A percentile compares a stretch with the other conserved stretches of the same genome.
These are phyloP conservation scores for Psittacula cyanocephala DNA, from an alignment of 2,113 vertebrate genomes.

Conservation along the genomic window DNA sequence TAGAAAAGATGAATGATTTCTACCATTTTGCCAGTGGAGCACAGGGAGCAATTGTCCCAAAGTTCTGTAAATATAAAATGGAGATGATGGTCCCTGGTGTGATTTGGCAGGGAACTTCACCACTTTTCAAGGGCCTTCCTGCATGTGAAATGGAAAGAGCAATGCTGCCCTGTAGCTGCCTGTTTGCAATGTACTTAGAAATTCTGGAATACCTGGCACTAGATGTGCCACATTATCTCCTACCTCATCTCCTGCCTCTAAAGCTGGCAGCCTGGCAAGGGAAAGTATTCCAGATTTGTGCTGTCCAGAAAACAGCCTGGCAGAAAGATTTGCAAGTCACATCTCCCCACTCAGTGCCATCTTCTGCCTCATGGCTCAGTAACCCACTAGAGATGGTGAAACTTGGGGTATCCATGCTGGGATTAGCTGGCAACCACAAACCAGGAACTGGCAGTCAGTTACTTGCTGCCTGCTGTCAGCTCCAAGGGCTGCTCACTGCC, in stretches of 20 bases:
- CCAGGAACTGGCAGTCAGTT: not conserved
- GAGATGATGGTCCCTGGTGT: not conserved
- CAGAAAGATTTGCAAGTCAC: constrained; percentile 28
- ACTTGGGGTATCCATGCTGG: not conserved
- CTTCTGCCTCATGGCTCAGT: not conserved
- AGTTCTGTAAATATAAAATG: not conserved
- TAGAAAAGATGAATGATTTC: not conserved
- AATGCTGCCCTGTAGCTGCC: not conserved
- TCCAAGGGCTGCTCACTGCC: not conserved
- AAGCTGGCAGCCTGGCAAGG: not conserved
- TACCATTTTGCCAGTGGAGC: not conserved
- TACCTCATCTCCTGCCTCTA: not conserved
- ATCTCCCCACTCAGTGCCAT: not conserved
- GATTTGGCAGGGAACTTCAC: not conserved
- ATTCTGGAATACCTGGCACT: constrained; percentile 33
- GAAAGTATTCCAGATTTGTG: constrained; percentile 5
- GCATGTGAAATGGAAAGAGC: not conserved
- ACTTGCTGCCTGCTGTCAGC: not conserved
- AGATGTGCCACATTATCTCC: not conserved
- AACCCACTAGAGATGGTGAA: not conserved
- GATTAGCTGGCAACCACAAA: not conserved
- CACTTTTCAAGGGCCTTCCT: not conserved
- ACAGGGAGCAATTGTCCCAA: not conserved
- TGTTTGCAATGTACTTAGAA: not conserved
- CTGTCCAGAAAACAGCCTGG: constrained; percentile 16